phyloP scores from a whole-genome alignment of 1,140 invertebrate species.

The Drosophila sproati region DNA sequence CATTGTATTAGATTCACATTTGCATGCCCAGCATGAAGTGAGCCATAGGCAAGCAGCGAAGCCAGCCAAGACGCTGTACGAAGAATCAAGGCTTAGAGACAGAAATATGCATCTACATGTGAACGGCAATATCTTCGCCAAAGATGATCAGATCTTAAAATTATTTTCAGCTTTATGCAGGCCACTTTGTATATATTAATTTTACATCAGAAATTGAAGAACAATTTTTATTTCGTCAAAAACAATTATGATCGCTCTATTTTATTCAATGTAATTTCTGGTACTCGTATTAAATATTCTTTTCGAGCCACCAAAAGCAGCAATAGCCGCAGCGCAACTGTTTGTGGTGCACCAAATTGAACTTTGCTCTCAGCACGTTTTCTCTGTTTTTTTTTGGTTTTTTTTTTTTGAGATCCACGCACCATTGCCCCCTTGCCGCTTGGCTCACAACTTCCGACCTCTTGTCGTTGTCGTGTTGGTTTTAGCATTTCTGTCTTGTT shows the following conservation, averaged over 20 bases:
- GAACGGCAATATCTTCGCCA: too few relatives aligned
- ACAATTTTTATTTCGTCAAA: constrained; percentile 47
- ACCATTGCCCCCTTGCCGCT: not conserved
- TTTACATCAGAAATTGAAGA: too few relatives aligned
- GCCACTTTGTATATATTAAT: too few relatives aligned
- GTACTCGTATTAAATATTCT: constrained; percentile 74
- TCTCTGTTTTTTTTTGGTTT: not conserved
- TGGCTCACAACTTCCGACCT: not conserved
- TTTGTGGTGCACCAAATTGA: constrained; percentile 50
- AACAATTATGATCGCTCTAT: constrained; percentile 69
- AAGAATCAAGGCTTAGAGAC: constrained; percentile 14
- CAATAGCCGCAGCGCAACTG: constrained; percentile 57
- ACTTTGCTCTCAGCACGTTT: constrained; percentile 65
- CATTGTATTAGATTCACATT: constrained; percentile 82
- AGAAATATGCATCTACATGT: too few relatives aligned
- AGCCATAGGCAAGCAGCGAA: constrained; percentile 53
- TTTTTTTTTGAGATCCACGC: not conserved
- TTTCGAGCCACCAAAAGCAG: constrained; percentile 59
- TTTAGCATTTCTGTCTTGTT: constrained; percentile 58
- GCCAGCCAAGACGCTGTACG: constrained; percentile 21
- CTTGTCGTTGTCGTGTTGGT: constrained; percentile 40
- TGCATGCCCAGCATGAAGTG: constrained; percentile 82
- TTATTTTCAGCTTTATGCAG: too few relatives aligned
- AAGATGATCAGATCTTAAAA: too few relatives aligned
- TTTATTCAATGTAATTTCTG: constrained; percentile 75